Evolutionary conservation across 2,888 invertebrate genomes (phyloP).

Genomic region (Trachelus iudaicus): DNA sequence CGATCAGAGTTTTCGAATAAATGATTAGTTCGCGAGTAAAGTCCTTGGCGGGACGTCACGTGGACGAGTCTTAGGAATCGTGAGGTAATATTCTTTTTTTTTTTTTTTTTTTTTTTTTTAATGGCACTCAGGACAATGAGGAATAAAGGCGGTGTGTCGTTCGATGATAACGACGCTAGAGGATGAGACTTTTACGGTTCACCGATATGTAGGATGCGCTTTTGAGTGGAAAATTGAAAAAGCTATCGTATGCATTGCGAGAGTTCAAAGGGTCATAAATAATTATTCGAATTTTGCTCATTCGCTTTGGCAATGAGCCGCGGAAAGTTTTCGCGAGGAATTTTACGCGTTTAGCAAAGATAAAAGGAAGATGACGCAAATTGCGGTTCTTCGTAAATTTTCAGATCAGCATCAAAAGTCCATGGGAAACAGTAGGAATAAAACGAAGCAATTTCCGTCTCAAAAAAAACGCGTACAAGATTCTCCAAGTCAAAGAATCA

Average conservation of each 20-base stretch:
- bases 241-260: conserved; percentile 32
- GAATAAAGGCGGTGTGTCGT: not conserved
- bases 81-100: too few relatives aligned
- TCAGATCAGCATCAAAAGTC: not conserved
- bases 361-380: rapidly evolving
- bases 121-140: not conserved
- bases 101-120: too few relatives aligned
- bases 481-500: not conserved
- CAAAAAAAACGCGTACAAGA: not conserved
- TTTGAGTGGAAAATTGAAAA: conserved; percentile 41
- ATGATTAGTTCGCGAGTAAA: not conserved
- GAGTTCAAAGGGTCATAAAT: conserved; percentile 18
- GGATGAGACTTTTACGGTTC: conserved; percentile 1
- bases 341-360: not conserved
- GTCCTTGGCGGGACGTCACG: not conserved
- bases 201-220: conserved; percentile 7
- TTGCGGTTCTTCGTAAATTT: not conserved
- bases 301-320: not conserved
- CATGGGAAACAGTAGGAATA: not conserved
- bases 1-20: not conserved
- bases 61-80: not conserved
- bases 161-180: not conserved
- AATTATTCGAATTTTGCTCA: conserved; percentile 3
- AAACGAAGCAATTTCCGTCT: not conserved
- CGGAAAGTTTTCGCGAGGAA: not conserved